Evolutionary conservation across 2,888 invertebrate genomes (phyloP), one percentile per base, ranked within the genome.

Genomic region (Leucozona laternaria): DNA sequence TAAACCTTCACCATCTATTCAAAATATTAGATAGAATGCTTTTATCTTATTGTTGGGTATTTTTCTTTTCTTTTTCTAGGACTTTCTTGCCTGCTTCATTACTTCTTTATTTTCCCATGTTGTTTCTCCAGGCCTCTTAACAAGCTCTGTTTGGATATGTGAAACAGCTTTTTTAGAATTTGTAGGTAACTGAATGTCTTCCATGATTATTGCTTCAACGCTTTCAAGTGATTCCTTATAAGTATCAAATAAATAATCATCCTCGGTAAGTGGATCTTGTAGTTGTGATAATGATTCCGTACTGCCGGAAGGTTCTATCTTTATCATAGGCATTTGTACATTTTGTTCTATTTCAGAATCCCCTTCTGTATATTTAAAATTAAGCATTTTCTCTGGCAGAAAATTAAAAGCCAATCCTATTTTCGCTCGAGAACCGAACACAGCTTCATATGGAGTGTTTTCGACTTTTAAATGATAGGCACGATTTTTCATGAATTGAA

Each of bases 401-500:
- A 7, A 10, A 25, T 8, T n/a, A 0, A 25, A 22, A 43, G 15
- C 8, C 31, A 62, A 17, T 62, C 8, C 15, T 11, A 62, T 8
- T 62, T 43, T 62, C 2, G n/a, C 15, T 4, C 15, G 20, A n/a
- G 4, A n/a, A 6, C 64, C 64, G 15, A 64, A 64, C 20, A 64
- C 17, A 17, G 28, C 45, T 48, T 64, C 64, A 20, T 64, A 64
- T 31, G 64, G 64, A 31, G 3, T 89, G 68, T 89, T 87, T 40
- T 90, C 90, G 31, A 92, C 92, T 40, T 90, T 91, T 37, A 83
- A 22, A 87, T 93, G 91, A 83, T 88, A 79, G 13, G 90, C 90
- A 84, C 89, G 88, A 82, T 93, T 93, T 89, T 93, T 93, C 90
- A 90, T 91, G 53, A 91, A 88, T 82, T 93, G 72, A 37, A 73